phyloP scores from a whole-genome alignment of 2,113 vertebrate species.

The Hyperoodon ampullatus region DNA sequence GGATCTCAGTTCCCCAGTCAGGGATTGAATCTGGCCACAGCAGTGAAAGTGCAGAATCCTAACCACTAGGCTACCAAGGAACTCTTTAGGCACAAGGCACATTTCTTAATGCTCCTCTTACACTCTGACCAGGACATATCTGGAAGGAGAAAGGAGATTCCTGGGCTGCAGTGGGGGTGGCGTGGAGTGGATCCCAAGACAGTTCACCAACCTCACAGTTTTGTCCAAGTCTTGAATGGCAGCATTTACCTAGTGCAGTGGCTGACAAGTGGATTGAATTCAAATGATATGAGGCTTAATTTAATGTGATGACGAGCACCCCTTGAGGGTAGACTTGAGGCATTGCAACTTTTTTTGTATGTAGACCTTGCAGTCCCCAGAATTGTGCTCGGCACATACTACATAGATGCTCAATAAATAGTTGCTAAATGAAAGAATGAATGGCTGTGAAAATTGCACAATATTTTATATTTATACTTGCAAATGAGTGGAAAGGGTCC shows the following conservation, averaged over 20 bases:
- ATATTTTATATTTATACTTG: background rate
- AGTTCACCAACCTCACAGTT: background rate
- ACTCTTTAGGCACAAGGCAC: background rate
- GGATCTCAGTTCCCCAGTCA: background rate
- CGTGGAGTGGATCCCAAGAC: background rate
- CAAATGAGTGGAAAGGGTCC: background rate
- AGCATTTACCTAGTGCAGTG: background rate
- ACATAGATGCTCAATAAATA: background rate
- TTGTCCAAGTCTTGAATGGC: background rate
- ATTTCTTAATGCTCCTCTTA: background rate
- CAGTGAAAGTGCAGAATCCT: background rate
- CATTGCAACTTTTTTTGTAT: background rate
- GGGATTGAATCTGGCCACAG: background rate
- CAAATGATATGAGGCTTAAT: background rate
- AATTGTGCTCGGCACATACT: background rate
- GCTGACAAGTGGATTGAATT: background rate
- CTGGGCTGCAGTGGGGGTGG: background rate
- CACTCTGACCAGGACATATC: background rate
- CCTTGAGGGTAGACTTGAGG: background rate
- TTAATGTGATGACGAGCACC: background rate
- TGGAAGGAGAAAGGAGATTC: background rate
- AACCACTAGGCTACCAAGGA: background rate
- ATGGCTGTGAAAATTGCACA: background rate
- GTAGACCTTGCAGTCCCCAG: background rate
- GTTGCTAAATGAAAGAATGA: background rate